Conservation (phyloP, 2,113 vertebrate species). For the Peucedramus taeniatus region DNA sequence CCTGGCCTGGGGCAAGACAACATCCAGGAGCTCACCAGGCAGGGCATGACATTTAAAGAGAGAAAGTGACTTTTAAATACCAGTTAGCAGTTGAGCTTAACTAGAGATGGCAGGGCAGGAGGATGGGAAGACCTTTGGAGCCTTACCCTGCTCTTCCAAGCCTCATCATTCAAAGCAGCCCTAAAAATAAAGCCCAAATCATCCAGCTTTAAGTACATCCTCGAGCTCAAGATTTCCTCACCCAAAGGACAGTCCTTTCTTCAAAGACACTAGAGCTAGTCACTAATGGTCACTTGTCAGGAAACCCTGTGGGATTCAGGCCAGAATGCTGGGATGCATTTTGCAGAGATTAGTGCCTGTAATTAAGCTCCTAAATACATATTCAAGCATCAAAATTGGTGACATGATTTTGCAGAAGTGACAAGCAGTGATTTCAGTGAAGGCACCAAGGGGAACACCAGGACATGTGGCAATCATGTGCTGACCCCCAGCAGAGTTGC, state of each 20-base stretch:
- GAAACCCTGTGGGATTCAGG: background rate
- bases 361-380: background rate
- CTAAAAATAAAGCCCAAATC: background rate
- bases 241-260: background rate
- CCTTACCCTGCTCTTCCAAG: background rate
- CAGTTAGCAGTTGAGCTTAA: background rate
- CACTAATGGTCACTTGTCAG: background rate
- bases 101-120: background rate
- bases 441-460: background rate
- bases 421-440: background rate
- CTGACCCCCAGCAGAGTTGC: background rate
- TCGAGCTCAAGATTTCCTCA: background rate
- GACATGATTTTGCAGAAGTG: background rate
- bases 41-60: background rate
- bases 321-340: background rate
- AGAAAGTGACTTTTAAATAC: background rate
- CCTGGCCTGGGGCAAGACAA: background rate
- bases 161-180: background rate
- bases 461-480: background rate
- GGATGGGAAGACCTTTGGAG: background rate
- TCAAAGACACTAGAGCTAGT: background rate
- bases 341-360: background rate
- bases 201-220: background rate
- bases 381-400: background rate
- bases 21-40: background rate